A percentile compares a stretch with the other conserved stretches of the same genome.
Conservation (phyloP, 1,140 invertebrate genomes). For the Rhopalosiphum padi region DNA sequence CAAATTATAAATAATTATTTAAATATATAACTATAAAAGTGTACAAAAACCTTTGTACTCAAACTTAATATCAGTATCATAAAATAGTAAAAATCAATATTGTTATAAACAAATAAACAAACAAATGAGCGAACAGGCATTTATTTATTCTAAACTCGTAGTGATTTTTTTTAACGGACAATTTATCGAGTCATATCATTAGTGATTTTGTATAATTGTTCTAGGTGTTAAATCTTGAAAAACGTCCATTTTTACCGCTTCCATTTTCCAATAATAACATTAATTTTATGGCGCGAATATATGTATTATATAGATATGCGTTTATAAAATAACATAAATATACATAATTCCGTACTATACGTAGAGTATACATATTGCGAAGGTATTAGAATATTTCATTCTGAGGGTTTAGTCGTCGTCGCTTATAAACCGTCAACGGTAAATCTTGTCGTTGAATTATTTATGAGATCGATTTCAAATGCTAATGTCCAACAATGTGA, state of each 20-base stretch:
- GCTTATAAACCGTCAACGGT: slow-evolving; percentile 54
- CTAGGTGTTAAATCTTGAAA: not conserved
- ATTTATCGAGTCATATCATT: not conserved
- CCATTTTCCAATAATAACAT: not conserved
- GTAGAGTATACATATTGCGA: slow-evolving; percentile 6
- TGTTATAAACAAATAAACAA: not conserved
- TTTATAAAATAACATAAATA: slow-evolving; percentile 45
- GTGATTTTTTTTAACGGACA: not conserved
- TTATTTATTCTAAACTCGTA: not conserved
- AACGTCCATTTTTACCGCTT: slow-evolving; percentile 1
- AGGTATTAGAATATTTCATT: slow-evolving; percentile 49
- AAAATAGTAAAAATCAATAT: too few relatives aligned
- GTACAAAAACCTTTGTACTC: not conserved
- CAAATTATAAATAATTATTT: not conserved
- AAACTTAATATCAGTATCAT: too few relatives aligned
- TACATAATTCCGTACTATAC: not conserved
- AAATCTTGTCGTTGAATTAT: slow-evolving; percentile 56
- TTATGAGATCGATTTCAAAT: slow-evolving; percentile 57
- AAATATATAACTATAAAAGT: not conserved
- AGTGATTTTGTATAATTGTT: not conserved
- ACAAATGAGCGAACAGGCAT: not conserved
- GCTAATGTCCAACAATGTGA: slow-evolving; percentile 47
- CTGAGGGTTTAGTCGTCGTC: slow-evolving; percentile 44
- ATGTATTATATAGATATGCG: not conserved
- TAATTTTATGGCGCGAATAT: slow-evolving; percentile 19